Base-by-base conservation (phyloP, 2,888 invertebrate genomes). In the Meloe dianella region DNA sequence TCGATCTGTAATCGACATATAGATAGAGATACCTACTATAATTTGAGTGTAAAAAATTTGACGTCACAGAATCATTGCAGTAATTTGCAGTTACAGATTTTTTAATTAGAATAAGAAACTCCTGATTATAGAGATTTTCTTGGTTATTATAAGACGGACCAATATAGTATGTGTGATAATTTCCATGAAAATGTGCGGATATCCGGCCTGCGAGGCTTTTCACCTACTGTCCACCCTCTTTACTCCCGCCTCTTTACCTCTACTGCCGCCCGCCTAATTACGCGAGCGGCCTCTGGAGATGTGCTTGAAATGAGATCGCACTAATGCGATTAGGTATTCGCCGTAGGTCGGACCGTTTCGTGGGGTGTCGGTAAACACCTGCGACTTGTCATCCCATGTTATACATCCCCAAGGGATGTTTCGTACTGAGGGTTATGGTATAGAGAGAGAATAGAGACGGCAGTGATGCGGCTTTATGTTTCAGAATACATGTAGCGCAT, bases 331-430 rank as follows among this genome's bases (percentile, higher is more conserved):
- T 80, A 80, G 74, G 71, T 72, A 70, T 70, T 64, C 69, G 70
- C 70, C 68, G 66, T 65, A 67, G 64, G 64, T 68, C 65, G 64
- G 60, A 58, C 41, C 51, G 51, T 41, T 71, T 71, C 72, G 75
- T 66, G 72, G 73, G 73, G 72, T 73, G 72, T 71, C 69, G 71
- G 77, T 75, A 79, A 80, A 80, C 81, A 82, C 81, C 82, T 82
- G 81, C 81, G 81, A 81, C 80, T 78, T 79, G 79, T 80, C 80
- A 79, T 79, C 79, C 75, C 76, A 73, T 77, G 79, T 80, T 80
- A 79, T 79, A 79, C 78, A 75, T 75, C 77, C 79, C 78, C 78
- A 61, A 64, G 79, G 79, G 79, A 77, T 77, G 74, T 72, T 54
- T 24, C 54, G 54, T 54, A 54, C 54, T 54, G 54, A 54, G 54